These are phyloP conservation scores for Anthonomus grandis DNA, from an alignment of 1,140 invertebrate genomes.

Conservation along the genomic window DNA sequence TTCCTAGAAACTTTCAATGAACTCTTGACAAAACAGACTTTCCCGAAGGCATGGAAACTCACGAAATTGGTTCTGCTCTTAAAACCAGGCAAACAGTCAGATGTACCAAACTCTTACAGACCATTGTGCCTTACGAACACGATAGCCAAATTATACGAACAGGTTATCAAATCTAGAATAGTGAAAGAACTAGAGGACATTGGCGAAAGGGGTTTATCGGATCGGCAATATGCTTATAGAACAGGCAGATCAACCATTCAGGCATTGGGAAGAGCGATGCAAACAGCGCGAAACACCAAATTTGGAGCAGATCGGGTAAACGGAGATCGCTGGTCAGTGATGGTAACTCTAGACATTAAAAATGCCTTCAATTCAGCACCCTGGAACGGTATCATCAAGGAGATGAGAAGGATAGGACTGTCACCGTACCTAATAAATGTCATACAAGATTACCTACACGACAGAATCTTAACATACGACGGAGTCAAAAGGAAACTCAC, in stretches of 20 bases:
- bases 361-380: too few species aligned
- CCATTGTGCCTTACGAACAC: conserved; percentile 5
- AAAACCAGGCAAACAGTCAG: neutral
- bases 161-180: conserved; percentile 15
- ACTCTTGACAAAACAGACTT: neutral
- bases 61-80: neutral
- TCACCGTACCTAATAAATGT: neutral
- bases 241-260: neutral
- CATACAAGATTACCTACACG: neutral
- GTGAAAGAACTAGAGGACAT: neutral
- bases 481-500: neutral
- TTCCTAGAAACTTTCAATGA: neutral
- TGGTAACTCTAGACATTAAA: neutral
- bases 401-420: neutral
- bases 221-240: neutral
- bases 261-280: neutral
- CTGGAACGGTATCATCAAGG: too few species aligned
- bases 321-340: neutral
- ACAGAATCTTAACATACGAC: neutral
- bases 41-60: neutral
- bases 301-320: neutral
- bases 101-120: neutral
- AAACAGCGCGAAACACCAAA: neutral
- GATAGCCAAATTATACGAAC: conserved; percentile 7
- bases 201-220: conserved; percentile 1